These are phyloP conservation scores for Mergus octosetaceus DNA, from an alignment of 2,797 vertebrate species.

Conservation along the genomic window DNA sequence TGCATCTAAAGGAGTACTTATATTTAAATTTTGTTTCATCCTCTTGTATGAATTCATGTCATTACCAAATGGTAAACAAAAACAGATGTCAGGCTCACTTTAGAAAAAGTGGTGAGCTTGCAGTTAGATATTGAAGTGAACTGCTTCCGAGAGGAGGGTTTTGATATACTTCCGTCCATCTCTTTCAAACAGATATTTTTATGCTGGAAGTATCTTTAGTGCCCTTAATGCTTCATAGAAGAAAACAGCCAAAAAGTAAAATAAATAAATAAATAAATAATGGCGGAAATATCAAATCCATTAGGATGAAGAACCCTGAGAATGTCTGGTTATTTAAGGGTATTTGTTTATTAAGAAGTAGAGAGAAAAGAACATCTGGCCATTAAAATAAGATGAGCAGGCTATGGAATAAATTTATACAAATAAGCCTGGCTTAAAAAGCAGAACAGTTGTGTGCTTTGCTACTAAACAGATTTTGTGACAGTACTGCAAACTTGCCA, in stretches of 20 bases:
- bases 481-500: constrained; percentile 45
- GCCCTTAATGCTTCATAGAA: not conserved
- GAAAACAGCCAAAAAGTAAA: not conserved
- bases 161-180: not conserved
- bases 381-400: constrained; percentile 62
- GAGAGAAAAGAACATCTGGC: constrained; percentile 69
- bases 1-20: constrained; percentile 32
- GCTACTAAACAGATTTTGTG: constrained; percentile 63
- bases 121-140: constrained; percentile 11
- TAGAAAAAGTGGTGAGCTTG: constrained; percentile 42
- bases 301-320: not conserved
- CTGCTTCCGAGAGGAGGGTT: not conserved
- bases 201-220: not conserved
- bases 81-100: constrained; percentile 61
- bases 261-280: not conserved
- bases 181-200: not conserved
- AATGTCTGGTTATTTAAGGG: constrained; percentile 40
- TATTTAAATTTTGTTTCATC: constrained; percentile 58
- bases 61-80: constrained; percentile 65
- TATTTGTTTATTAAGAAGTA: constrained; percentile 56
- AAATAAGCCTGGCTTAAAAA: constrained; percentile 60
- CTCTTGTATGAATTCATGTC: constrained; percentile 37
- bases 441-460: constrained; percentile 59
- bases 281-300: not conserved
- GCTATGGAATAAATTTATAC: constrained; percentile 64